These are phyloP conservation scores for Holothuria leucospilota DNA, from an alignment of 53 echinoderm and acorn worm species.

Conservation along the genomic window DNA sequence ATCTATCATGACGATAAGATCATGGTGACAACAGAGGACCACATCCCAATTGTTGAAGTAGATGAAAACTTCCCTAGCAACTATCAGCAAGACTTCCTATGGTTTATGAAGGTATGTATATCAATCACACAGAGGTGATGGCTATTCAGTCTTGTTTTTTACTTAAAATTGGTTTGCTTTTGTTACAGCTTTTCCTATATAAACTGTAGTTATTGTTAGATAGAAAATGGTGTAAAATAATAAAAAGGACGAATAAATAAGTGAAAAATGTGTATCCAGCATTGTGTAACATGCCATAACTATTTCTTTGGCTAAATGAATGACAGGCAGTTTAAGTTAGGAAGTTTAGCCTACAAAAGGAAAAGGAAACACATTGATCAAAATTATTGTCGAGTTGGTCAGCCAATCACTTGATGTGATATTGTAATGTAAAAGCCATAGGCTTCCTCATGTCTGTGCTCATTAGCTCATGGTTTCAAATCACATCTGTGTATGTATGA, in stretches of 20 bases:
- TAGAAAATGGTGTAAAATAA: not conserved
- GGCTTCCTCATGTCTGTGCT: no score
- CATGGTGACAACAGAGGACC: constrained; percentile 92
- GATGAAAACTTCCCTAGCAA: constrained; percentile 98
- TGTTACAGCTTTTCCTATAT: not conserved
- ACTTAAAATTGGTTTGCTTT: not conserved
- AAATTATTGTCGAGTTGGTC: no score
- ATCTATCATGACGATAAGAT: constrained; percentile 94
- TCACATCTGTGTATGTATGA: no score
- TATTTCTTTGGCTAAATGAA: no score
- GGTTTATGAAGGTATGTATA: constrained; percentile 93
- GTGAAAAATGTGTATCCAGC: not conserved
- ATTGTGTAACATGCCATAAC: not conserved
- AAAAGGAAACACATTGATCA: no score
- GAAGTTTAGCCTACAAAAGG: no score
- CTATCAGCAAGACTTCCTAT: constrained; percentile 93
- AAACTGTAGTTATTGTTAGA: no score
- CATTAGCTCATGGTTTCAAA: no score
- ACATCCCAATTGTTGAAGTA: constrained; percentile 92
- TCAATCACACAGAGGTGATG: not conserved
- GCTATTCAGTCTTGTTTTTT: not conserved
- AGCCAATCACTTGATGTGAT: no score
- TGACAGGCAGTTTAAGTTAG: no score
- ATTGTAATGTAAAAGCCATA: no score
- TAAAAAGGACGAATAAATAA: not conserved